Base-by-base conservation (phyloP, 2,888 invertebrate species). In the Lithophane ornitopus region DNA sequence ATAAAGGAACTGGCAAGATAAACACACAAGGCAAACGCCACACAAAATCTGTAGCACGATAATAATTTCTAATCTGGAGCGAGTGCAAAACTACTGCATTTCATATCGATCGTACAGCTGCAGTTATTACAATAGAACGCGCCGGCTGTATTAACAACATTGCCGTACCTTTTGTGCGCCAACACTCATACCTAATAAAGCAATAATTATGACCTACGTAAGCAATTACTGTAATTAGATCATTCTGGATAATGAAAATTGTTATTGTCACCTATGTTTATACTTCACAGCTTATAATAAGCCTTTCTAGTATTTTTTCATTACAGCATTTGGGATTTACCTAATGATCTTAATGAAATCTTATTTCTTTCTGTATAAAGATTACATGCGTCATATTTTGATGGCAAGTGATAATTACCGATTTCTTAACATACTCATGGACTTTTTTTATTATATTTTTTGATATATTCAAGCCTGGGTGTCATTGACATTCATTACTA, bases 81-180 rank as follows among this genome's bases (percentile, higher is more conserved):
- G 82, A 77, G 74, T 69, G 74, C 71, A 69, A 78, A 79, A 77
- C 72, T 78, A 84, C 81, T 76, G 85, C 83, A 84, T 82, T 82
- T 84, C 79, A 72, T 88, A 90, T 88, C 86, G 91, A 90, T 88
- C 89, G 88, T 84, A 78, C 92, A 91, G 91, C 92, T 92, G 91
- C 89, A 86, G 78, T 73, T 66, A 77, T 83, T 83, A 90, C 90
- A 90, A 89, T 89, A 72, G 87, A 80, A 77, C 71, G 63, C 74
- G 70, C 71, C 69, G 74, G 46, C 49, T 69, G 62, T 85, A 82
- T 70, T 72, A 82, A 85, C 76, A 82, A 82, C 74, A 80, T 65
- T 52, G 52, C 56, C 58, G 49, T 79, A 70, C 78, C 76, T 78
- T 82, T 84, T 56, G 81, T 84, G 34, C 59, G 67, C 68, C 22